These are phyloP conservation scores for Yponomeuta sedellus DNA, from an alignment of 2,888 invertebrate genomes.

Conservation along the genomic window DNA sequence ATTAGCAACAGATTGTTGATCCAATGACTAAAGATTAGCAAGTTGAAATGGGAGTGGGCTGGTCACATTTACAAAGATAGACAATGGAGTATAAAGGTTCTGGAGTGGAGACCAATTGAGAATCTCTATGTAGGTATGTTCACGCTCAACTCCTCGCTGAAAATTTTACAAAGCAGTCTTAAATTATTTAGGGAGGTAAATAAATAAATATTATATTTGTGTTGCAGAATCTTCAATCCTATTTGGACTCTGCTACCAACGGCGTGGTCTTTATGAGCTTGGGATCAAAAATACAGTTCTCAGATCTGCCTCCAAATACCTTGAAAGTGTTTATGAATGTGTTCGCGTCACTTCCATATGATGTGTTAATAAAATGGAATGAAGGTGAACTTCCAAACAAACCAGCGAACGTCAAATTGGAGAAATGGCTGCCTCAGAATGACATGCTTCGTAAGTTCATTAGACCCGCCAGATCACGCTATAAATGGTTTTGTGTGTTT, in stretches of 20 bases:
- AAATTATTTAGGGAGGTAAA: too few species aligned
- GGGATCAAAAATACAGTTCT: constrained; percentile 14
- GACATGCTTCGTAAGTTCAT: constrained; percentile 14
- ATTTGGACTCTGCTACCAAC: constrained; percentile 12
- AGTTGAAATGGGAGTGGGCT: too few species aligned
- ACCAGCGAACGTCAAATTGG: constrained; percentile 9
- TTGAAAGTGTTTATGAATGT: constrained; percentile 8
- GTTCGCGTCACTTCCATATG: constrained; percentile 15
- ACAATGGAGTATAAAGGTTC: too few species aligned
- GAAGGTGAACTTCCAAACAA: constrained; percentile 7
- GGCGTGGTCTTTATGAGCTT: constrained; percentile 13
- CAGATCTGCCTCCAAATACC: constrained; percentile 5
- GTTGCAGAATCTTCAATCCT: constrained; percentile 10
- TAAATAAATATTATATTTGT: not conserved
- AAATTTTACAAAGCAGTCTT: too few species aligned
- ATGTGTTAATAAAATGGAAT: constrained; percentile 15
- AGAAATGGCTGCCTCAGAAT: constrained; percentile 16
- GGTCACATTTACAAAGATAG: too few species aligned
- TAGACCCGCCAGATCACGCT: too few species aligned
- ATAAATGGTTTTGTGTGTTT: too few species aligned
- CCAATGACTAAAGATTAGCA: too few species aligned
- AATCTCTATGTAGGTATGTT: too few species aligned
- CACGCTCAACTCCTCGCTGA: too few species aligned
- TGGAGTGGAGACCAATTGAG: too few species aligned
- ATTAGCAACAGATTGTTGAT: too few species aligned